These are phyloP conservation scores for Morpho deidamia DNA, from an alignment of 2,888 invertebrate genomes.

Conservation along the genomic window DNA sequence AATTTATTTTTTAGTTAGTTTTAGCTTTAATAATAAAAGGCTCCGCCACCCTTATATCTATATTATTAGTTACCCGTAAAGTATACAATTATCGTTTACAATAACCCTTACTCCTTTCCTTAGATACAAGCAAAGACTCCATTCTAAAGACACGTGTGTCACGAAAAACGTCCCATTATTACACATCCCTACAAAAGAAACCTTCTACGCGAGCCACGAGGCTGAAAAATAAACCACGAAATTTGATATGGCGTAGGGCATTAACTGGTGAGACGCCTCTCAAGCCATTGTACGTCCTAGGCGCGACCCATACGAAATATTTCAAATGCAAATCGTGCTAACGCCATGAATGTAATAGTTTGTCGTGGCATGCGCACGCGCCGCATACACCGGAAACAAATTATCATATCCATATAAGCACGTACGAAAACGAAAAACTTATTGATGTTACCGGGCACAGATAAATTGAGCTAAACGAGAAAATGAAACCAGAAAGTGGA, in stretches of 20 bases:
- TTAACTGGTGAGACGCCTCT: conserved; percentile 53
- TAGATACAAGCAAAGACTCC: conserved; percentile 32
- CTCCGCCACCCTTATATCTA: neutral
- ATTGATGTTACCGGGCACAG: conserved; percentile 67
- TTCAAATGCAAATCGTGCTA: conserved; percentile 78
- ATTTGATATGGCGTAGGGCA: conserved; percentile 69
- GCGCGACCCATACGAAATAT: conserved; percentile 70
- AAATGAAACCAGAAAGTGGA: conserved; percentile 41
- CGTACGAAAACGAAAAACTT: conserved; percentile 69
- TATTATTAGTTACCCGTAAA: conserved; percentile 3
- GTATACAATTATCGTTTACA: conserved; percentile 29
- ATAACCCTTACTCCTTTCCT: conserved; percentile 27
- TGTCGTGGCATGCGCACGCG: conserved; percentile 75
- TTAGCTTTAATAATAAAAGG: too few species aligned
- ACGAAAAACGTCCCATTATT: conserved; percentile 63
- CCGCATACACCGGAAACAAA: conserved; percentile 73
- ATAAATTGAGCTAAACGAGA: conserved; percentile 70
- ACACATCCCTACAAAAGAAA: conserved; percentile 45
- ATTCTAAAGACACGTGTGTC: conserved; percentile 69
- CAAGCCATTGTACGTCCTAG: conserved; percentile 63
- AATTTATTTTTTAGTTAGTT: too few species aligned
- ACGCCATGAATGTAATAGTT: conserved; percentile 75
- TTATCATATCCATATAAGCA: conserved; percentile 77
- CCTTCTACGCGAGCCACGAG: conserved; percentile 49
- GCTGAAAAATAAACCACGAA: conserved; percentile 74